Base-by-base conservation (phyloP, 2,888 invertebrate species). In the Himalopsyche anomala region DNA sequence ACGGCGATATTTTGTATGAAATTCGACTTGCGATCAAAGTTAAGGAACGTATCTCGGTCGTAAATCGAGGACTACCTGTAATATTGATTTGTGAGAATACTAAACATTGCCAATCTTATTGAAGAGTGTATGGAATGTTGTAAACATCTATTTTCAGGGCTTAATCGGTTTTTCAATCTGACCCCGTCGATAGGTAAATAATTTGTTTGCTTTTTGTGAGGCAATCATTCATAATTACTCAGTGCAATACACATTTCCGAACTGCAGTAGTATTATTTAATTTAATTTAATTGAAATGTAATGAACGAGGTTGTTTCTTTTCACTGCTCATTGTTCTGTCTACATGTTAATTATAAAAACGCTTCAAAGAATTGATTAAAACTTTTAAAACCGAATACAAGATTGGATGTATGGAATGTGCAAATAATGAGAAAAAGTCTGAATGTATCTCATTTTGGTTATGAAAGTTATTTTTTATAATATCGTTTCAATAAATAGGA, bases 401-500 rank as follows among this genome's bases (percentile, higher is more conserved):
- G 74, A 74, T 74, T 74, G 74, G 38, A 74, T 74, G 74, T 74
- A 74, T 74, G 74, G 74, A 36, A 15, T 74, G 74, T 74, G 74
- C 74, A 74, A 74, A 74, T 36, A 74, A 74, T 36, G 74, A 74
- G 74, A 74, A 74, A 74, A 74, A 74, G 74, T 74, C 74, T 74
- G 74, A 74, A 74, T 74, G 74, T 74, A 74, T 74, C 74, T 74
- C 74, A 74, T 36, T 74, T 74, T 74, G 74, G 74, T 74, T 74
- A 74, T 74, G 74, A 74, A 74, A 74, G 74, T 74, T 74, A 74
- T 74, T 74, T 74, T 74, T 74, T 74, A 74, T 74, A 74, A 74
- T 74, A 74, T 74, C 12, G 74, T 74, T 74, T 74, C 74, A 74
- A 74, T 74, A 74, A 28, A 36, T 74, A 74, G 74, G 74, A 74